Evolutionary conservation across 2,888 invertebrate species (phyloP).

Genomic region (Coleophora deauratella): DNA sequence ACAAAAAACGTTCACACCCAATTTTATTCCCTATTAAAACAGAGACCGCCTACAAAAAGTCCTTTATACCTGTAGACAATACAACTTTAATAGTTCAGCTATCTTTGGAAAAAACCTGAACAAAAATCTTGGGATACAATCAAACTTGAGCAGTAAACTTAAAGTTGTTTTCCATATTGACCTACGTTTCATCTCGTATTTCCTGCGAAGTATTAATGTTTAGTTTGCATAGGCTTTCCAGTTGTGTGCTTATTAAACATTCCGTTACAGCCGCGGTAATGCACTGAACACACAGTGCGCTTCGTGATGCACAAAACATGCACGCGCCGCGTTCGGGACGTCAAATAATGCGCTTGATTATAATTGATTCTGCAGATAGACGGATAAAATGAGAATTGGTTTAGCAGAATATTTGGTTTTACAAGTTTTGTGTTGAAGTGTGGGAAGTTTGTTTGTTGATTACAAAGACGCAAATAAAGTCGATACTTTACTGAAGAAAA

Average conservation of each 20-base stretch:
- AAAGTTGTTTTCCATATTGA: constrained; percentile 29
- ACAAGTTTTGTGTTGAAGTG: too few species aligned
- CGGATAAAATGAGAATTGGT: not conserved
- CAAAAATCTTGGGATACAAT: not conserved
- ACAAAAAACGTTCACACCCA: constrained; percentile 53
- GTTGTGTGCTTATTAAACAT: constrained; percentile 39
- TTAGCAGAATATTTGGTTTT: too few species aligned
- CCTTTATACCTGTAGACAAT: constrained; percentile 30
- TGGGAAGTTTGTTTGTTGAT: too few species aligned
- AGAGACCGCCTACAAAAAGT: constrained; percentile 40
- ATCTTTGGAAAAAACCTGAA: not conserved
- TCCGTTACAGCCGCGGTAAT: constrained; percentile 28
- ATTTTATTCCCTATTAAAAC: constrained; percentile 55
- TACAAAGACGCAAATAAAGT: too few species aligned
- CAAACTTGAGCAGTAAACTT: constrained; percentile 9
- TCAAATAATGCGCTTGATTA: constrained; percentile 1
- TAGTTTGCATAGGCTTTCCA: constrained; percentile 38
- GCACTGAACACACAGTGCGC: constrained; percentile 22
- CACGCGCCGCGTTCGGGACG: constrained; percentile 1
- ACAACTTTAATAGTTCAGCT: not conserved
- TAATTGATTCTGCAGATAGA: constrained; percentile 10
- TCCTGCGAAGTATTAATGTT: constrained; percentile 49
- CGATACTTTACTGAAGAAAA: too few species aligned
- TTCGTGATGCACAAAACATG: constrained; percentile 16
- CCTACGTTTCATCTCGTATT: constrained; percentile 40